Evolutionary conservation across 37 sponge, comb jelly and placozoan species (phyloP), one percentile per base, ranked within the genome.

Genomic region (Cliona cf. orientalis): DNA sequence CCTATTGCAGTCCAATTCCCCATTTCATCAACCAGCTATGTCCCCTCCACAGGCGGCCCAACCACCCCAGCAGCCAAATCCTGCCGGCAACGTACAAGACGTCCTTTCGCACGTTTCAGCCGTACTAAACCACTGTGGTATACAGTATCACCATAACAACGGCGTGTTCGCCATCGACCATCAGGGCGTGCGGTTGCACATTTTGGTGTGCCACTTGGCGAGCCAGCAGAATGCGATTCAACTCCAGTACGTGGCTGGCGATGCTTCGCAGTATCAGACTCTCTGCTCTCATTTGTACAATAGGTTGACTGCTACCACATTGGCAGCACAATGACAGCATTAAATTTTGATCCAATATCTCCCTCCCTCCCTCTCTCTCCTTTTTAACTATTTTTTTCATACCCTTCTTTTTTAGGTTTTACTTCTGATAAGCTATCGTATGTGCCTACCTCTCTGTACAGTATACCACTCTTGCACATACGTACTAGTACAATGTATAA

Each of bases 171-270:
- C 70, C 9, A 66, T 81, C 5, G 36, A 81, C 17, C 88, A 87
- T 37, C 59, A 67, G 31, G 82, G 88, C 2, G 88, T 87, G 0
- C 38, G 42, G 33, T 41, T 86, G 19, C 74, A 73, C 58, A 86
- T 87, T 23, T 25, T 31, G 9, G 68, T 90, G 12, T 36, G 66
- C 28, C 67, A 71, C 32, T 33, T 73, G 35, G 21, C 56, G 40
- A 53, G 38, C 33, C 34, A 70, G 17, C 89, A 83, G 45, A 65
- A 42, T 33, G 77, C 84, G 2, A 81, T 92, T 31, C 92, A 92
- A 53, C 42, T 83, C 66, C 87, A 87, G 67, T 86, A 84, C 46
- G 34, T 92, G 0, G 67, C 69, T 45, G 88, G 88, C 19, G 88
- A 87, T 41, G 21, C 88, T 5, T 3, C 60, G n/a, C 76, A 74